These are phyloP conservation scores for Pseudolaguvia tuberculata DNA, from an alignment of 2,113 vertebrate genomes.

Conservation along the genomic window DNA sequence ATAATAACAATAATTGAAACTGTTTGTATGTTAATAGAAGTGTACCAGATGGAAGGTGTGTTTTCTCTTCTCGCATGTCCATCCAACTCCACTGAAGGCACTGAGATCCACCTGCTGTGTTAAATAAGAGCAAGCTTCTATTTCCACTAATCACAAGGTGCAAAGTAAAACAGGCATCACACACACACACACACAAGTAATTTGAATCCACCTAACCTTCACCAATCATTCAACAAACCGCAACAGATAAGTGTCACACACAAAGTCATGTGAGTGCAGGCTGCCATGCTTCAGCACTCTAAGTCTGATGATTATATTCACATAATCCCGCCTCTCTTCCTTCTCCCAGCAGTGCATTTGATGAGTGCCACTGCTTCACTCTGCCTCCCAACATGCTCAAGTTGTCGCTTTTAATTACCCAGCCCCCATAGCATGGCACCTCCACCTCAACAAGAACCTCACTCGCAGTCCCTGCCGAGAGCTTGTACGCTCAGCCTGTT, in stretches of 20 bases:
- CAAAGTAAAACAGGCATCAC: slow-evolving; percentile 3
- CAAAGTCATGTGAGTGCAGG: background rate
- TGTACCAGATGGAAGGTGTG: slow-evolving; percentile 16
- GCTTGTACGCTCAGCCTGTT: slow-evolving; percentile 13
- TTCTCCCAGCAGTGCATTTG: slow-evolving; percentile 28
- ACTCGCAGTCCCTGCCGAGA: slow-evolving; percentile 28
- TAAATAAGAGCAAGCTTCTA: slow-evolving; percentile 15
- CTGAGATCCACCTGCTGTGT: slow-evolving; percentile 14
- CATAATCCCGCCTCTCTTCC: slow-evolving; percentile 24
- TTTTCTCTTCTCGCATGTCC: background rate
- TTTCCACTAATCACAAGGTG: slow-evolving; percentile 20
- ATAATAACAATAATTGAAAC: background rate
- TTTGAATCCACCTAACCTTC: background rate
- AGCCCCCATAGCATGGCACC: slow-evolving; percentile 31
- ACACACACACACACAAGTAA: slow-evolving; percentile 1
- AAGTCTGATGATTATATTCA: slow-evolving; percentile 15
- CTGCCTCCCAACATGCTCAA: slow-evolving; percentile 35
- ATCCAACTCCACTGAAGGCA: slow-evolving; percentile 24
- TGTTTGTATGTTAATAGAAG: slow-evolving; percentile 2
- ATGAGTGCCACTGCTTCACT: slow-evolving; percentile 43
- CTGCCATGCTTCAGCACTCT: slow-evolving; percentile 11
- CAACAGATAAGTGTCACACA: background rate
- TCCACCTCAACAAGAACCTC: slow-evolving; percentile 37
- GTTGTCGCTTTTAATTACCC: slow-evolving; percentile 43
- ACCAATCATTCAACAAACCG: slow-evolving; percentile 15